Evolutionary conservation across 2,113 vertebrate species (phyloP), one percentile per base, ranked within the genome.

Genomic region (Lycocorax pyrrhopterus): DNA sequence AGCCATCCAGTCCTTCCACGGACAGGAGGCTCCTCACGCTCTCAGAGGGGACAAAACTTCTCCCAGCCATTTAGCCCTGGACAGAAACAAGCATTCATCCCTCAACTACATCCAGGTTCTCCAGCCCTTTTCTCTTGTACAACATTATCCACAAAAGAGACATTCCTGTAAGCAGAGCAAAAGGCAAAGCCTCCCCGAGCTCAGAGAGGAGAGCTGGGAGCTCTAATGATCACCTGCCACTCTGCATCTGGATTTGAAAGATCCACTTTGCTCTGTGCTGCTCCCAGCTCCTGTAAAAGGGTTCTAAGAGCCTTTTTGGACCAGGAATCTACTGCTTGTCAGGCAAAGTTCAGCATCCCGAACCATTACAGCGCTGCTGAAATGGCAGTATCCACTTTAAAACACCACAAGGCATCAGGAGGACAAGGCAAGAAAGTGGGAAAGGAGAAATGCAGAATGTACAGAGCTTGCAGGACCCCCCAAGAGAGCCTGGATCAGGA

Each of bases 171-270:
- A 80, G 91, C 37, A 89, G 74, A 83, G 56, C 75, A 59, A 83
- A 96, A 93, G 59, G 90, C 63, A 95, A 83, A 95, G 91, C 84
- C 41, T 3, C 27, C 27, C 4, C 0, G 74, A 69, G 81, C 77
- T 87, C 84, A 46, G 81, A 76, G 72, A 7, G 29, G 55, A 44
- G 87, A 71, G 59, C 51, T 37, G 71, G 78, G 91, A 96, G 92
- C 94, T 95, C 90, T 92, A 92, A 93, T 78, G 92, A 78, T 78
- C 96, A 69, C 93, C 83, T 66, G 62, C 91, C 74, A 76, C 84
- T 90, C 87, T 86, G 64, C 79, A 89, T 33, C 81, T 13, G 64
- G 68, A 71, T 92, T 87, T 96, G 79, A 95, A 95, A 92, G 72
- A 84, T 53, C 76, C 73, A 60, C 93, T 95, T 68, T 39, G 85